phyloP scores from a whole-genome alignment of 2,888 invertebrate genomes.

The Apeira syringaria region DNA sequence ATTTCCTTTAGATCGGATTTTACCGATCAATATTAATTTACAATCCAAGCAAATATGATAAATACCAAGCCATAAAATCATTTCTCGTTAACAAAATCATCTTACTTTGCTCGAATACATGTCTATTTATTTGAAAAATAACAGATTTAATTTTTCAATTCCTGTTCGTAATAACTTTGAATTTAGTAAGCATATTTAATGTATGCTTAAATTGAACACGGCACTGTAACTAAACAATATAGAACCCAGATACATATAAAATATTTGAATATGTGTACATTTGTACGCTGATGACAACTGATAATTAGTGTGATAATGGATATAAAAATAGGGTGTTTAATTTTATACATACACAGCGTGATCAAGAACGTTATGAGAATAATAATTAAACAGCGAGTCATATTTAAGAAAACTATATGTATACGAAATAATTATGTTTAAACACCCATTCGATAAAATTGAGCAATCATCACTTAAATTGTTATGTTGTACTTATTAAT shows the following conservation, averaged over 20 bases:
- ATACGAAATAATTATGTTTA: constrained; percentile 15
- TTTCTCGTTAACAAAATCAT: too few species aligned
- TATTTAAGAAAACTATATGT: too few species aligned
- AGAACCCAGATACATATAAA: neutral
- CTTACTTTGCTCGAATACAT: too few species aligned
- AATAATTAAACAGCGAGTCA: neutral
- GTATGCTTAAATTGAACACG: constrained; percentile 34
- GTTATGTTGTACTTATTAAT: constrained; percentile 72
- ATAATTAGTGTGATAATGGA: neutral
- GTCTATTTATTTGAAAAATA: constrained; percentile 40
- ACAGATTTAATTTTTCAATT: constrained; percentile 54
- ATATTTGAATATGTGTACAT: neutral
- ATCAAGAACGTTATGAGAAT: neutral
- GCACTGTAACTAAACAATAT: constrained; percentile 8
- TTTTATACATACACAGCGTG: too few species aligned
- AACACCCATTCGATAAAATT: constrained; percentile 64
- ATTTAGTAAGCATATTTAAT: constrained; percentile 44
- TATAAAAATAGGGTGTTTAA: neutral
- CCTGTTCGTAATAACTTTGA: constrained; percentile 61
- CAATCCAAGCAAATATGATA: too few species aligned
- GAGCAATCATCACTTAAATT: constrained; percentile 74
- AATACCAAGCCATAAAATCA: too few species aligned
- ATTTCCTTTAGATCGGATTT: too few species aligned
- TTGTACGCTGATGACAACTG: neutral
- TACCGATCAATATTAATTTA: too few species aligned